Evolutionary conservation across 1,140 invertebrate species (phyloP), one percentile per base, ranked within the genome.

Genomic region (Phocides pigmalion): DNA sequence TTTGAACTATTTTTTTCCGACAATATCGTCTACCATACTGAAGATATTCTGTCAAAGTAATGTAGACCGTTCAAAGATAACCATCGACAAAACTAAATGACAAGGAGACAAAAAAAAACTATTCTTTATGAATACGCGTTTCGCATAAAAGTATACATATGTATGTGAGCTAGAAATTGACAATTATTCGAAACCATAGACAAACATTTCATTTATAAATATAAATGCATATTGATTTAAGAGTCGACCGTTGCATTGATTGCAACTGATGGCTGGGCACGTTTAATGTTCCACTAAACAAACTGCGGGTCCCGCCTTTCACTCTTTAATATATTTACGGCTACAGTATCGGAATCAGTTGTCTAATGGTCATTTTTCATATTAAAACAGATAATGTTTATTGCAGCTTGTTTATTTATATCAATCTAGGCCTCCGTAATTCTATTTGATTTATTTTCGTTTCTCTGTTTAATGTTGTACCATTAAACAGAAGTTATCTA

Each of bases 231-330:
- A 14, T 14, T 39, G 35, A 12, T 82, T 81, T 79, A 84, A 66
- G 65, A 71, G 56, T 65, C 44, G 69, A 63, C 68, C 46, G 44
- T 46, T 47, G 46, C 39, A 47, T 59, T 59, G 56, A 59, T 59
- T 59, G 56, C 56, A 59, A 59, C 56, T 59, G 56, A 59, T 59
- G 56, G 56, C 12, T 46, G 42, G 42, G 28, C 56, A 59, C 56
- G 56, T 47, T 59, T 59, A 68, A 58, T 62, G 66, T 51, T 58
- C 66, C 44, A 62, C 70, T 65, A 71, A 68, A 70, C 64, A 54
- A 62, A 68, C 62, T 62, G 62, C 59, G 50, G 56, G 65, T 50
- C 62, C 51, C 61, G 66, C 66, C 61, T 63, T 61, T 53, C 39
- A 63, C 66, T 68, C 56, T 68, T 64, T 32, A 62, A 51, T 44